Conservation (phyloP, 2,113 vertebrate genomes). For the Dolichallabes microphthalmus region DNA sequence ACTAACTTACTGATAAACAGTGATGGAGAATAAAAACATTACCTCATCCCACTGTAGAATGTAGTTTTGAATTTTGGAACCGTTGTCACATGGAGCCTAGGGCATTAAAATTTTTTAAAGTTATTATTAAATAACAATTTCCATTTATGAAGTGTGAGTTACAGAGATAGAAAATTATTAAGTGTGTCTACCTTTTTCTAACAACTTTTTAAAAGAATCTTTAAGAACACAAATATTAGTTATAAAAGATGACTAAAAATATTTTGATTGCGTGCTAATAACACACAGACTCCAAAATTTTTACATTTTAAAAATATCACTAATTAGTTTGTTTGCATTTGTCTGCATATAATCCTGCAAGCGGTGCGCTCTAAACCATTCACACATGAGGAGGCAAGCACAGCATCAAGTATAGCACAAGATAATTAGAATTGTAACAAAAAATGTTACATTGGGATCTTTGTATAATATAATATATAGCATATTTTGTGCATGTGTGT, state of each 20-base stretch:
- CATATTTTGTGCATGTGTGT: accelerated
- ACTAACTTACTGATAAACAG: background rate
- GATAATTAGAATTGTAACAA: background rate
- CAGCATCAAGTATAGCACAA: too few species aligned
- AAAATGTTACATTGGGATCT: too few species aligned
- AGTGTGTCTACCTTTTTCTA: background rate
- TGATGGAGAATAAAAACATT: constrained; percentile 26
- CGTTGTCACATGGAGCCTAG: constrained; percentile 93
- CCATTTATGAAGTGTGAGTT: background rate
- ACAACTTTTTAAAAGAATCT: background rate
- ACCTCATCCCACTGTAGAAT: constrained; percentile 96
- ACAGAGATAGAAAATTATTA: background rate
- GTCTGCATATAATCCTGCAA: too few species aligned
- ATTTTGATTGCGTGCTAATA: background rate
- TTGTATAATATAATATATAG: too few species aligned
- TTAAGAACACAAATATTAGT: background rate
- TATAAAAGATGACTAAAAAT: background rate
- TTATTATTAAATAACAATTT: background rate
- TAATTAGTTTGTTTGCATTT: too few species aligned
- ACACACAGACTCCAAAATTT: too few species aligned
- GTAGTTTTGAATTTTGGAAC: constrained; percentile 94
- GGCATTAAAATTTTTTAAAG: background rate
- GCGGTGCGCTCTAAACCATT: too few species aligned
- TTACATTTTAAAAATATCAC: too few species aligned
- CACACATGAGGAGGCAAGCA: too few species aligned